Base-by-base conservation (phyloP, 2,797 vertebrate genomes). In the Iguana delicatissima region DNA sequence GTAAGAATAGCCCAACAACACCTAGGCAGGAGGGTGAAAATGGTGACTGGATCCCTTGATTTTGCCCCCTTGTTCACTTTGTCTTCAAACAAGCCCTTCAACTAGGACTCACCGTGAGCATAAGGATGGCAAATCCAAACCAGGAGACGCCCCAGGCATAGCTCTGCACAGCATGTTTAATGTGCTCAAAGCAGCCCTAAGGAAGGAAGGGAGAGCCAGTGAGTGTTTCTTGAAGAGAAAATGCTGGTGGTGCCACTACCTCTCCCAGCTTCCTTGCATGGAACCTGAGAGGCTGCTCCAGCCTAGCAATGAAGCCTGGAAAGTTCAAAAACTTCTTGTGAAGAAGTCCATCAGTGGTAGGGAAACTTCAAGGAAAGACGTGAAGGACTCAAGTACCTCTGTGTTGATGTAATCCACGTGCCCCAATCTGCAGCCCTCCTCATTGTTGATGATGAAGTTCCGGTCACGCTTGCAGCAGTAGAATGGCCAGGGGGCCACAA, bases 71-170 rank as follows among this genome's bases (percentile, higher is more conserved):
- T 32, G 29, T 69, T 32, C 8, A 12, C 26, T 69, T 69, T 29
- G 88, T 86, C 9, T 85, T 73, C 59, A 38, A 80, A 46, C 0
- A 0, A 16, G 55, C 35, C n/a, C 24, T 46, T 12, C 64, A 26
- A 10, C 24, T 24, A 9, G 8, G 81, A 93, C 98, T 97, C 89
- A 98, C 98, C 95, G 98, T 97, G 93, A 97, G 96, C 96, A 98
- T 98, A 46, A 98, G 97, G 87, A 98, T 97, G 3, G 98, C 96
- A 55, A 98, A 98, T 7, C 98, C 98, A 4, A 97, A 98, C 98
- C 98, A 98, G 0, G 97, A 97, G 84, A 98, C 93, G 2, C 97
- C 96, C 98, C 98, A 98, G 0, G 98, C 97, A 67, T 98, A 98
- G 84, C 95, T 96, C 93, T 97, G 93, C 4, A 98, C 96, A 29